Conservation (phyloP, 2,797 vertebrate species). For the Aulostomus chinensis region DNA sequence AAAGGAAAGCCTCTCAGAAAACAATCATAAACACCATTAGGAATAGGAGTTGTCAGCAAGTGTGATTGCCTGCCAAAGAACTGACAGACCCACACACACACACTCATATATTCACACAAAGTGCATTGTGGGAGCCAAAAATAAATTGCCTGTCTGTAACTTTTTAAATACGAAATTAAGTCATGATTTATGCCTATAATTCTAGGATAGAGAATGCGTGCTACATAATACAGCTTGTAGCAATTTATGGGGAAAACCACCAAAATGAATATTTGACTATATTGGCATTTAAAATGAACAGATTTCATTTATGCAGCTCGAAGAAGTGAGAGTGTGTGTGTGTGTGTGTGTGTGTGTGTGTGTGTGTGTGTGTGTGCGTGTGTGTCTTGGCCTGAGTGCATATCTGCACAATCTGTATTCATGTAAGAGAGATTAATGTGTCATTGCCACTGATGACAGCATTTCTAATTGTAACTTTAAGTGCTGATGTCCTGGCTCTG, state of each 20-base stretch:
- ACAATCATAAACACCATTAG: conserved; percentile 55
- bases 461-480: conserved; percentile 23
- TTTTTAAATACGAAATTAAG: conserved; percentile 77
- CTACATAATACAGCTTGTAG: conserved; percentile 78
- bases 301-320: conserved; percentile 53
- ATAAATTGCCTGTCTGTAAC: conserved; percentile 83
- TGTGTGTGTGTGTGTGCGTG: conserved; percentile 3
- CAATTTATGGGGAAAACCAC: conserved; percentile 75
- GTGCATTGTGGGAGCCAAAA: conserved; percentile 62
- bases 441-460: conserved; percentile 27
- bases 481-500: conserved; percentile 29
- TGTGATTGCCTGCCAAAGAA: conserved; percentile 67
- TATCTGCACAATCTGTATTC: conserved; percentile 5
- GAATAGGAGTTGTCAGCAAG: conserved; percentile 72
- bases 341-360: conserved; percentile 3
- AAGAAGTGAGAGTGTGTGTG: too few species aligned
- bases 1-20: conserved; percentile 44
- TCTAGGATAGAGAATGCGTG: conserved; percentile 68
- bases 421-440: conserved; percentile 36
- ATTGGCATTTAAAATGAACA: conserved; percentile 69
- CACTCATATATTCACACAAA: conserved; percentile 40
- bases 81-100: conserved; percentile 55
- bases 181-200: conserved; percentile 75
- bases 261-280: conserved; percentile 75
- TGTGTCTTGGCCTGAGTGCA: conserved; percentile 2